phyloP scores from a whole-genome alignment of 1,140 invertebrate genomes.

The Arctopsyche grandis region DNA sequence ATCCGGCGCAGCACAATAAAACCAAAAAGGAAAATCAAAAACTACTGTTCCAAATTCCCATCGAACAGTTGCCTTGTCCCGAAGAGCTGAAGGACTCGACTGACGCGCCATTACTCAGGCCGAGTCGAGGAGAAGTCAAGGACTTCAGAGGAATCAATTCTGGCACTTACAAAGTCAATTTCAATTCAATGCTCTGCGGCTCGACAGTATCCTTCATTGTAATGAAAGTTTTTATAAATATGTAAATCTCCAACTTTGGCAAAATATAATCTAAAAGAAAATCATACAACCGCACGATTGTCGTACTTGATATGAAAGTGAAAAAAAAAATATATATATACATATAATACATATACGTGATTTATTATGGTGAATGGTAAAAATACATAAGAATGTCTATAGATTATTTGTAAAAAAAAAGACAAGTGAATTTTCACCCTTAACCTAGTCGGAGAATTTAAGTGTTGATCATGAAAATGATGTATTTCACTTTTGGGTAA shows the following conservation, averaged over 20 bases:
- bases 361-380: too few species aligned
- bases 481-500: neutral
- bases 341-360: too few species aligned
- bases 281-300: too few species aligned
- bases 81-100: constrained; percentile 65
- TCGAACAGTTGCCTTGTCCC: constrained; percentile 69
- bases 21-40: constrained; percentile 47
- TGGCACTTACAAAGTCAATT: neutral
- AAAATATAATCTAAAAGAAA: too few species aligned
- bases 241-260: too few species aligned
- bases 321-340: too few species aligned
- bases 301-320: too few species aligned
- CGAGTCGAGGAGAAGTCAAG: constrained; percentile 51
- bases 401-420: neutral
- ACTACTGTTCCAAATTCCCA: constrained; percentile 66
- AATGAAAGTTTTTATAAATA: too few species aligned
- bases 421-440: constrained; percentile 1
- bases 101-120: constrained; percentile 61
- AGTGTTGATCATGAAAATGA: neutral
- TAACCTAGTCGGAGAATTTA: constrained; percentile 5
- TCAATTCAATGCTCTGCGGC: neutral
- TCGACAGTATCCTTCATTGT: too few species aligned
- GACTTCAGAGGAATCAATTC: constrained; percentile 45
- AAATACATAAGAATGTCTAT: too few species aligned
- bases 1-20: constrained; percentile 33